Conservation (phyloP, 2,888 invertebrate genomes). For the Coenonympha arcania region DNA sequence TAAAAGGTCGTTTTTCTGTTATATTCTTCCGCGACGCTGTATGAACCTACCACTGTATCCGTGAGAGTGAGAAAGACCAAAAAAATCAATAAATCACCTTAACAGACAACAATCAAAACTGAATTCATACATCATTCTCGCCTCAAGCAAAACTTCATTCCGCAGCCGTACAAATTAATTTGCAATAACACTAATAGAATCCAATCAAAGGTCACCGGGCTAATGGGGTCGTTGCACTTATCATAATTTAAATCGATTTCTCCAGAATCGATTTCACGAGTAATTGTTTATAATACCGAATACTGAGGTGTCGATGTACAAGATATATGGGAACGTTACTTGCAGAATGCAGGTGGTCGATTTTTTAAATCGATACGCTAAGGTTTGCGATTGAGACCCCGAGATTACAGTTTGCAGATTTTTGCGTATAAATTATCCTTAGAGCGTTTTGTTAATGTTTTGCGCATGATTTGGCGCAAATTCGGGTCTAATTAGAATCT, state of each 20-base stretch:
- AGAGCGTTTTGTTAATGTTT: slow-evolving; percentile 24
- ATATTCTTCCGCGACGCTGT: too few relatives aligned
- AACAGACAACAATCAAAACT: neutral
- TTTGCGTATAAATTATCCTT: slow-evolving; percentile 31
- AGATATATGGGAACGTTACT: slow-evolving; percentile 55
- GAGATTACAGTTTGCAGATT: slow-evolving; percentile 32
- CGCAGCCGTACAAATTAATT: slow-evolving; percentile 9
- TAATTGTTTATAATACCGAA: slow-evolving; percentile 57
- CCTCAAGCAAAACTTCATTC: neutral
- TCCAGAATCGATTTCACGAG: slow-evolving; percentile 35
- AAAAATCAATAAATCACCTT: too few relatives aligned
- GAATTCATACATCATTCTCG: neutral
- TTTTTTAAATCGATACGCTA: slow-evolving; percentile 41
- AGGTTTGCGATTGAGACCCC: slow-evolving; percentile 37
- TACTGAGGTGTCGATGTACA: slow-evolving; percentile 60
- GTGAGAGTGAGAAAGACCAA: too few relatives aligned
- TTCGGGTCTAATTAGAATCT: slow-evolving; percentile 26
- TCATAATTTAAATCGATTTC: slow-evolving; percentile 35
- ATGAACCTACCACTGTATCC: too few relatives aligned
- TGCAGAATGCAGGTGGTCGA: slow-evolving; percentile 60
- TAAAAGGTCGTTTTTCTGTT: too few relatives aligned
- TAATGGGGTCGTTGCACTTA: slow-evolving; percentile 30
- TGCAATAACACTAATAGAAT: slow-evolving; percentile 14
- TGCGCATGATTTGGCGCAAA: slow-evolving; percentile 18
- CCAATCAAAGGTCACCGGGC: slow-evolving; percentile 27